A percentile compares a stretch with the other conserved stretches of the same genome.
phyloP scores from a whole-genome alignment of 1,140 invertebrate species.

The Spodoptera litura region DNA sequence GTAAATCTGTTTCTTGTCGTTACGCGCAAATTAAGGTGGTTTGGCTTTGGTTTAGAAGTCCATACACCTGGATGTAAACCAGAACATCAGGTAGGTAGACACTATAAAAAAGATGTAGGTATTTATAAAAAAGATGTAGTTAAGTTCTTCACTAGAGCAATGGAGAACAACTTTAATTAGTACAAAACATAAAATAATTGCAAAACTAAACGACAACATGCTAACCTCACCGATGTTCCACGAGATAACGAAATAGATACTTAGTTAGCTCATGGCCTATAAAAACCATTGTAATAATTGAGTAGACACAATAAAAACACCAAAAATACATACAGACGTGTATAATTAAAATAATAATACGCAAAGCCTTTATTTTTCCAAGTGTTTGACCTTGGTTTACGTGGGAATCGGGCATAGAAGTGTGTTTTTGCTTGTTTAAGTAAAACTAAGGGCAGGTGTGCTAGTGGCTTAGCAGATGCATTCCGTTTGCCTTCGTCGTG shows the following conservation, averaged over 20 bases:
- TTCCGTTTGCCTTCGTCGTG: slow-evolving; percentile 40
- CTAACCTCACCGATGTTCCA: too few relatives aligned
- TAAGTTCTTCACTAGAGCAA: too few relatives aligned
- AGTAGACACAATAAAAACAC: slow-evolving; percentile 6
- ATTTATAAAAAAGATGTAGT: too few relatives aligned
- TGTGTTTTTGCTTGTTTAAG: slow-evolving; percentile 33
- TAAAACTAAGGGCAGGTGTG: slow-evolving; percentile 46
- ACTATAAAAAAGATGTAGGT: too few relatives aligned
- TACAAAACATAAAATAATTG: too few relatives aligned
- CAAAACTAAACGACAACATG: too few relatives aligned
- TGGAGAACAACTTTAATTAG: too few relatives aligned
- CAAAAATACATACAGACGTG: not conserved
- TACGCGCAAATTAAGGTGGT: too few relatives aligned
- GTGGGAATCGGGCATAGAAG: slow-evolving; percentile 11
- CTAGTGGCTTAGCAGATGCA: slow-evolving; percentile 19
- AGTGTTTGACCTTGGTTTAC: slow-evolving; percentile 15
- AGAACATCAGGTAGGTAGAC: too few relatives aligned
- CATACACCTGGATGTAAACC: too few relatives aligned
- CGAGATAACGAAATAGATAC: not conserved
- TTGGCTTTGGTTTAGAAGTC: too few relatives aligned
- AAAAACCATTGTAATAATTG: not conserved
- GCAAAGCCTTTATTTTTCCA: not conserved
- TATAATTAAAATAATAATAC: slow-evolving; percentile 16
- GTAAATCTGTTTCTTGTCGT: too few relatives aligned
- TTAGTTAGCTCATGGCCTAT: not conserved